Evolutionary conservation across 2,888 invertebrate genomes (phyloP).

Genomic region (Agrilus biguttatus): DNA sequence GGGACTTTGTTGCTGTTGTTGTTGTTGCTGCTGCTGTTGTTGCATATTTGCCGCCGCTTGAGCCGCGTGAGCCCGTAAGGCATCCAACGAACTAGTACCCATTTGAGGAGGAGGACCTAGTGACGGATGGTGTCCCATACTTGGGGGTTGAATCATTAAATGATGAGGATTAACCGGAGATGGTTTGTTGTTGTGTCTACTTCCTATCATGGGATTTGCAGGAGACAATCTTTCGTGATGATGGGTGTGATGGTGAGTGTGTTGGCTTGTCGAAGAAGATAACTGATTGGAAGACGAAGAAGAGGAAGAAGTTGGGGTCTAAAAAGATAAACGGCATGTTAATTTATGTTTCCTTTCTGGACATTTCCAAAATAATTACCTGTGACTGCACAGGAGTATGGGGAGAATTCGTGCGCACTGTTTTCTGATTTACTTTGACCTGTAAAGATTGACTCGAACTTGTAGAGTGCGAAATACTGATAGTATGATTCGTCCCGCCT

Average conservation of each 20-base stretch:
- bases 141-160: conserved; percentile 50
- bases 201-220: conserved; percentile 29
- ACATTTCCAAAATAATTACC: conserved; percentile 2
- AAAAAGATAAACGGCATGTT: neutral
- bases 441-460: conserved; percentile 50
- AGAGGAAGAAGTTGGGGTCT: neutral
- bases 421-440: conserved; percentile 31
- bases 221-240: conserved; percentile 53
- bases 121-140: conserved; percentile 45
- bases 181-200: conserved; percentile 36
- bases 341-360: too few relatives aligned
- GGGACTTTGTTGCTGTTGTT: conserved; percentile 11
- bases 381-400: conserved; percentile 15
- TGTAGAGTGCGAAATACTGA: conserved; percentile 54
- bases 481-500: conserved; percentile 31
- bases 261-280: conserved; percentile 35
- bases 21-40: conserved; percentile 13
- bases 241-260: conserved; percentile 51
- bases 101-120: conserved; percentile 40
- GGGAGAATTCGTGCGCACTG: conserved; percentile 26
- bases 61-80: conserved; percentile 59
- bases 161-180: conserved; percentile 35
- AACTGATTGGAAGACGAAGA: neutral
- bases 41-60: conserved; percentile 40
- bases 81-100: conserved; percentile 52